Evolutionary conservation across 2,888 invertebrate species (phyloP).

Genomic region (Nymphalis polychloros): DNA sequence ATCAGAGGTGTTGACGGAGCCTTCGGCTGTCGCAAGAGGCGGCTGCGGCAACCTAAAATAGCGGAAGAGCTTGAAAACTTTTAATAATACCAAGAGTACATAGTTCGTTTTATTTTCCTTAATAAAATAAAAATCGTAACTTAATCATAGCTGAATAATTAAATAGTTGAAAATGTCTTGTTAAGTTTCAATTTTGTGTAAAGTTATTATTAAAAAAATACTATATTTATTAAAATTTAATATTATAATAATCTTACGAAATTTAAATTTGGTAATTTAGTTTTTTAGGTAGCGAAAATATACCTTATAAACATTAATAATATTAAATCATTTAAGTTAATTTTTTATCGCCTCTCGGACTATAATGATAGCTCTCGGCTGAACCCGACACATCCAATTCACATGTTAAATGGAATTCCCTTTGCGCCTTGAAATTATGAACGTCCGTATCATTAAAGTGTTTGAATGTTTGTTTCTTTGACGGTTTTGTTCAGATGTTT

Average conservation of each 20-base stretch:
- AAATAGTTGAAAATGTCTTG: too few relatives aligned
- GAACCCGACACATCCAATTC: constrained; percentile 73
- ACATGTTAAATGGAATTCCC: constrained; percentile 80
- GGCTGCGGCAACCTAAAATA: constrained; percentile 37
- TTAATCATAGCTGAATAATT: too few relatives aligned
- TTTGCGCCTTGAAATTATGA: constrained; percentile 75
- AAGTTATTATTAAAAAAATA: too few relatives aligned
- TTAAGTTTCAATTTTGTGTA: too few relatives aligned
- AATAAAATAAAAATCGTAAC: too few relatives aligned
- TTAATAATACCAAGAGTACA: neutral
- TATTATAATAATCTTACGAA: too few relatives aligned
- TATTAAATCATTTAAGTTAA: constrained; percentile 1
- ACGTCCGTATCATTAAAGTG: constrained; percentile 75
- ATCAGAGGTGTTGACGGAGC: constrained; percentile 65
- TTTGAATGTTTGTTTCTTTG: constrained; percentile 80
- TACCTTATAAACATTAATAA: neutral
- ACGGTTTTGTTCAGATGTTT: constrained; percentile 73
- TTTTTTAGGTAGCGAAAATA: neutral
- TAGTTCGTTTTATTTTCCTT: too few relatives aligned
- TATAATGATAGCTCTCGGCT: constrained; percentile 62
- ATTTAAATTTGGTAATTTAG: too few relatives aligned
- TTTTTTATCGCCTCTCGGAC: constrained; percentile 27
- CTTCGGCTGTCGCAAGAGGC: constrained; percentile 51
- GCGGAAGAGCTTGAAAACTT: constrained; percentile 13
- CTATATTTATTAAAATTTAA: too few relatives aligned